Base-by-base conservation (phyloP, 2,888 invertebrate species). In the Drosophila tripunctata region DNA sequence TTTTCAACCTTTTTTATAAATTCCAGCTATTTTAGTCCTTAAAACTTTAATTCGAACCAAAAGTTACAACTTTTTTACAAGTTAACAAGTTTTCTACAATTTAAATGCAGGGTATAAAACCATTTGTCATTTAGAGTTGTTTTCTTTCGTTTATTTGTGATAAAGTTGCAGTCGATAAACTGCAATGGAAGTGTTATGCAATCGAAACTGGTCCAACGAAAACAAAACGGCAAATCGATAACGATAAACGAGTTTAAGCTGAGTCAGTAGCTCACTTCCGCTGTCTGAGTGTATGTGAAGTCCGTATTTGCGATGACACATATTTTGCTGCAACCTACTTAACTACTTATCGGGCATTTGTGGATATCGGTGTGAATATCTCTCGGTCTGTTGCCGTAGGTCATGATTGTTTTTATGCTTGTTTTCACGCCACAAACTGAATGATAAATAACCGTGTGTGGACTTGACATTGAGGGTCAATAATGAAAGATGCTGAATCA, bases 401-500 rank as follows among this genome's bases (percentile, higher is more conserved):
- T 87, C 83, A 85, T 73, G 67, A 62, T 21, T 66, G 47, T 47
- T 71, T 67, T 67, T n/a, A n/a, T n/a, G n/a, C n/a, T n/a, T 69
- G 64, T 65, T 65, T 69, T 33, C 43, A 66, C 30, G 48, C 43
- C 27, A 51, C 64, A 45, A n/a, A 66, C 63, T 79, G 7, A 38
- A 58, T 64, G 60, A 82, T 48, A 66, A 67, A 75, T 54, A 58
- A 44, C 27, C 67, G 57, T 70, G 65, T 27, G 67, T 62, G 63
- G 75, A 72, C 77, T 78, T 87, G 88, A 84, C 88, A 88, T 88
- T 88, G 88, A 87, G 73, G 78, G 55, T 52, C 54, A 74, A 66
- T 66, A 80, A n/a, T n/a, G n/a, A n/a, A n/a, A 78, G 55, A 52
- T 67, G 67, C 68, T 65, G 69, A 52, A 44, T 77, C 48, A 65